Conservation (phyloP, 2,113 vertebrate genomes). For the Ammodytes marinus region DNA sequence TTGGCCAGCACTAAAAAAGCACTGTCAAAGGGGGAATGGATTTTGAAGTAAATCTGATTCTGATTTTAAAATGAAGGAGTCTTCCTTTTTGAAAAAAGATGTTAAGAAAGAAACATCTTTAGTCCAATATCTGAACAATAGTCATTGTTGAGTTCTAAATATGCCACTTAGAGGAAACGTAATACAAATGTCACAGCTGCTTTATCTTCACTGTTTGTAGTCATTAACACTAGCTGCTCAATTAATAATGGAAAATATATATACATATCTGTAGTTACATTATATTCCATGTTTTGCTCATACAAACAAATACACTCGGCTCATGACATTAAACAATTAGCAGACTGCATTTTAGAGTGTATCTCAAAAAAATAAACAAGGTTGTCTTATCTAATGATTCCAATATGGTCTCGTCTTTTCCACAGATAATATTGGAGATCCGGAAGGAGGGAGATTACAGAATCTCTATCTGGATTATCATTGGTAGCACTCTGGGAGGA, state of each 20-base stretch:
- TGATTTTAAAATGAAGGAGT: not conserved
- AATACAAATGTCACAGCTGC: not conserved
- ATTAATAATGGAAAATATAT: not conserved
- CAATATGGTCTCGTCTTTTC: not conserved
- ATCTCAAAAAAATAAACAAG: not conserved
- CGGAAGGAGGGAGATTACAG: slow-evolving; percentile 92
- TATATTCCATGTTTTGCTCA: not conserved
- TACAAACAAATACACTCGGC: not conserved
- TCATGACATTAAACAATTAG: not conserved
- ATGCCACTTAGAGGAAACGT: not conserved
- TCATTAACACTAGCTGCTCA: not conserved
- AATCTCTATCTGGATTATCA: slow-evolving; percentile 94
- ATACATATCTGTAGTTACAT: not conserved
- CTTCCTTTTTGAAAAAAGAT: not conserved
- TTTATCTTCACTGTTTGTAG: not conserved
- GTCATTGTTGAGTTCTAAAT: not conserved
- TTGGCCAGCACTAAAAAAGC: slow-evolving; percentile 37
- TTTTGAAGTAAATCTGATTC: not conserved
- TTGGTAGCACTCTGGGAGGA: slow-evolving; percentile 94
- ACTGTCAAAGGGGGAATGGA: not conserved
- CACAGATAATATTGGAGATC: slow-evolving; percentile 92
- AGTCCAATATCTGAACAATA: not conserved
- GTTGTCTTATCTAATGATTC: not conserved
- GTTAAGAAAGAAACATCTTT: not conserved
- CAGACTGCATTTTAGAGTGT: not conserved